Evolutionary conservation across 2,888 invertebrate genomes (phyloP), one percentile per base, ranked within the genome.

Genomic region (Ametastegia equiseti): DNA sequence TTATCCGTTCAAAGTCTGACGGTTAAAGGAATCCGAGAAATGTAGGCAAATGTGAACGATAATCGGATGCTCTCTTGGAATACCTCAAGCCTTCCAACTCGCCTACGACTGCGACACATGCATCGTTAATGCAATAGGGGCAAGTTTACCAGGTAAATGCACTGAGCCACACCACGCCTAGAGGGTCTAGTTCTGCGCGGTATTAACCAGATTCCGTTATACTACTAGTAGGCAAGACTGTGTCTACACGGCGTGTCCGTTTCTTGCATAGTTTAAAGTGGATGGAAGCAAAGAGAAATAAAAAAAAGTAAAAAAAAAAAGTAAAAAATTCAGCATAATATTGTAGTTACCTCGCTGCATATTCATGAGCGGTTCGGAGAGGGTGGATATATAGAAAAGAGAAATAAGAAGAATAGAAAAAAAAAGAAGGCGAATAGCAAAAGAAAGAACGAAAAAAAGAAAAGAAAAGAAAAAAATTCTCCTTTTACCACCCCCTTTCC

Each of bases 311-410:
- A 23, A 23, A 23, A 23, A 19, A 54, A 9, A 50, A 33, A 50
- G 15, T 15, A 77, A n/a, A 60, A 42, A 42, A 45, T 71, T 60
- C 78, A 45, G 78, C 39, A 78, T 78, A 78, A 78, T 78, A 78
- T 78, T 78, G 78, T 78, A 78, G 78, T 78, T 60, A 78, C 78
- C 45, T 15, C 15, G 63, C 9, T 60, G 63, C 78, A 78, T 78
- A 78, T 78, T 78, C 78, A 78, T 78, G 78, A 78, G 78, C 71
- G 50, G 50, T 75, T 50, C 33, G 33, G 54, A 39, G 19, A n/a
- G 75, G 60, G 60, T 60, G n/a, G n/a, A n/a, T n/a, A n/a, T n/a
- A n/a, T n/a, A n/a, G n/a, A n/a, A n/a, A 47, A 45, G 1, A 36
- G 54, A 13, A 36, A 36, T 30, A 47, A 23, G 27, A 19, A 45